Base-by-base conservation (phyloP, 2,113 vertebrate genomes). In the Redunca redunca region DNA sequence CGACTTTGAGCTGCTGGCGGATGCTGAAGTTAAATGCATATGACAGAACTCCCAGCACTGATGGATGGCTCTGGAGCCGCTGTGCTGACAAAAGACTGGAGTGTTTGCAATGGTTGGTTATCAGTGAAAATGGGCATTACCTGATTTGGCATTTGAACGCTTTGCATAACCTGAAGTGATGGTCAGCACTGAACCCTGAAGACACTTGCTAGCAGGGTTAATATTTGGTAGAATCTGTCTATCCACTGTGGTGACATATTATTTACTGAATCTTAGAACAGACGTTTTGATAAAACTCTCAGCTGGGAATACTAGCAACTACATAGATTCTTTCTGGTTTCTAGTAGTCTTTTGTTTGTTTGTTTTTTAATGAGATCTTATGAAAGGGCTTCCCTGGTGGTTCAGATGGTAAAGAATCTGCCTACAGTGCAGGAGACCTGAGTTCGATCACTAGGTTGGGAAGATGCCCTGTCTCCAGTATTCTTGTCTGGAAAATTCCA, bases 21-120 rank as follows among this genome's bases (percentile, higher is more conserved):
- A 97, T 98, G 97, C 97, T 98, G 98, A 99, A 98, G 97, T 98
- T 99, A 99, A 99, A 96, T 46, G 93, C 1, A 0, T 98, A 96
- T 99, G 99, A 99, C 99, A 99, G 98, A 98, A 98, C 88, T 91
- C 96, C 94, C 97, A 98, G 97, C 97, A 77, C 97, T 99, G 99
- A 99, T 99, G 98, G 98, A 99, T 99, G 96, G 80, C 97, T 98
- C 97, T 85, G 90, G 94, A 98, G 98, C 97, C 11, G 62, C 98
- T 97, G 96, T 98, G 97, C 98, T 98, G 98, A 98, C 98, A 98
- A 98, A 98, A 98, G 92, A 77, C 98, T 96, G 52, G 94, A 89
- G 88, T 98, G 97, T 97, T 98, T 97, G 98, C 97, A 98, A 96
- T 98, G 97, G 97, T 97, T 97, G 83, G 97, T 97, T 98, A 98